A percentile compares a stretch with the other conserved stretches of the same genome.
These are phyloP conservation scores for Chaetodon trifascialis DNA, from an alignment of 2,113 vertebrate genomes.

Conservation along the genomic window DNA sequence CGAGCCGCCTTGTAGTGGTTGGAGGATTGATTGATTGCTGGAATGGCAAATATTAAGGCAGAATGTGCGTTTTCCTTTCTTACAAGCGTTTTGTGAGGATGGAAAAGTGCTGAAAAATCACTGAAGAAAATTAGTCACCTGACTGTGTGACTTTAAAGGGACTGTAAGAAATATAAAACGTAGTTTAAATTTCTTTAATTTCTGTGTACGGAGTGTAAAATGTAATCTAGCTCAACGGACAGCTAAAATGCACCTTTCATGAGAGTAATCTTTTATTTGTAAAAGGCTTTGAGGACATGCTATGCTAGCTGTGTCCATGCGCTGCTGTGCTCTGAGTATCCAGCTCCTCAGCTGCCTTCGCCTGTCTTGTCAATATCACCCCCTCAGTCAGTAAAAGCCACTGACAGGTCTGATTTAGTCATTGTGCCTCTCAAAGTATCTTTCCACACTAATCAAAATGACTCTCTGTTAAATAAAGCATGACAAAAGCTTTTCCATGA, in stretches of 20 bases:
- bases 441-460: conserved; percentile 97
- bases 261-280: not conserved
- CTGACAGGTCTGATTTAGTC: conserved; percentile 92
- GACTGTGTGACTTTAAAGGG: too few species aligned
- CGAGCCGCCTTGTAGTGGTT: conserved; percentile 86
- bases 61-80: conserved; percentile 45
- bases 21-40: conserved; percentile 91
- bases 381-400: conserved; percentile 85
- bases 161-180: too few species aligned
- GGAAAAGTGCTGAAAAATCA: not conserved
- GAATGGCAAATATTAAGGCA: conserved; percentile 87
- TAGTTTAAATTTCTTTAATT: too few species aligned
- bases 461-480: conserved; percentile 99
- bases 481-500: conserved; percentile 97
- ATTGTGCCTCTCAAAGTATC: conserved; percentile 95
- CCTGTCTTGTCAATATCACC: conserved; percentile 83
- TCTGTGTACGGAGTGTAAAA: too few species aligned
- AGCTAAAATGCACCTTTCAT: not conserved
- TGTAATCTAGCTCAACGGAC: too few species aligned
- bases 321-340: conserved; percentile 22
- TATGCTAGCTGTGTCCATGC: conserved; percentile 9
- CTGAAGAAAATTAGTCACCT: not conserved
- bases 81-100: conserved; percentile 25
- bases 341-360: conserved; percentile 38
- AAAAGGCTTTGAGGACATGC: not conserved